Evolutionary conservation across 1,140 invertebrate species (phyloP), one percentile per base, ranked within the genome.

Genomic region (Ceratina japonica): DNA sequence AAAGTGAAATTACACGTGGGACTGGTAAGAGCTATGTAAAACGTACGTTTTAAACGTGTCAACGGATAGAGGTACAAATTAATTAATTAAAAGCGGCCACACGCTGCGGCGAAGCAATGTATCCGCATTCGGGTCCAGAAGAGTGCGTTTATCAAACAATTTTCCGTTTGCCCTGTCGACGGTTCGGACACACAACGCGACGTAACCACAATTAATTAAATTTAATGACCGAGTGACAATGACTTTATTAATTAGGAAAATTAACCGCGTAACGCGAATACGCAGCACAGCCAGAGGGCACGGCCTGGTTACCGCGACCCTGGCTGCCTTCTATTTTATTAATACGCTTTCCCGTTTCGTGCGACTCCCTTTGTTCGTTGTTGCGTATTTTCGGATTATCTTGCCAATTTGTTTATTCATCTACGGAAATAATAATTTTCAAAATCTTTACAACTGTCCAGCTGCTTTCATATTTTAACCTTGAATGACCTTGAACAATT

Each of bases 241-340:
- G 77, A 71, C 77, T 74, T 79, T 79, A 79, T 79, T 79, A 79
- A 79, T 79, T 79, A 79, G 77, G 49, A 79, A 79, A 79, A 79
- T 79, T 79, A 79, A 79, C 77, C 77, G 77, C 77, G 77, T 78
- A 72, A 78, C 75, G 71, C 52, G 44, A 51, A 79, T 65, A 49
- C 52, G 37, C 37, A 24, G 27, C 10, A 20, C 56, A 1, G 2
- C 18, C 12, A 12, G 2, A 37, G 5, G 18, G 65, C 8, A 68
- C n/a, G 5, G 15, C 2, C 27, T 31, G 27, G 8, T 52, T n/a
- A 31, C 58, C 24, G 20, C n/a, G 20, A 12, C 5, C n/a, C 27
- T 22, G 15, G n/a, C 15, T 4, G 31, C 52, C 13, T 16, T 64
- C 61, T 27, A 56, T 18, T 79, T 74, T 66, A 59, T 74, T 74